These are phyloP conservation scores for Nilaparvata lugens DNA, from an alignment of 1,140 invertebrate genomes.

Conservation along the genomic window DNA sequence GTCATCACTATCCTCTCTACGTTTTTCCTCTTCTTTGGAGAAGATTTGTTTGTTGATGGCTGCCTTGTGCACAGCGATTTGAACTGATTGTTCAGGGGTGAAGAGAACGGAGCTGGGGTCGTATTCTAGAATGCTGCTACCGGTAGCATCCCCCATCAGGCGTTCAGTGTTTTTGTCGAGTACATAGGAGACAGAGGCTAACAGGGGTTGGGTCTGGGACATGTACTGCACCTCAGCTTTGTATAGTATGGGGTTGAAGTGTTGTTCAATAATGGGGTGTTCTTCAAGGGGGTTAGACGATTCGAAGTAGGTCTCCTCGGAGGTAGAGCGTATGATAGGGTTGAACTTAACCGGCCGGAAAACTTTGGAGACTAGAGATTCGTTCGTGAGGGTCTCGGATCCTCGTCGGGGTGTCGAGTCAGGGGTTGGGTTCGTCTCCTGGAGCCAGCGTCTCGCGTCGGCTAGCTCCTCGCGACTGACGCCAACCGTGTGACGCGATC, in stretches of 20 bases:
- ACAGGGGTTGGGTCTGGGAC: slow-evolving; percentile 12
- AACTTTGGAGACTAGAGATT: slow-evolving; percentile 9
- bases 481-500: slow-evolving; percentile 64
- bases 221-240: slow-evolving; percentile 13
- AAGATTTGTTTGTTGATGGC: slow-evolving; percentile 38
- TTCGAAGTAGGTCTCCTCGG: not conserved
- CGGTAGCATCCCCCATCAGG: slow-evolving; percentile 2
- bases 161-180: slow-evolving; percentile 13
- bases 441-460: slow-evolving; percentile 59
- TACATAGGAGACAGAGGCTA: slow-evolving; percentile 14
- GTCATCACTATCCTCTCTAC: slow-evolving; percentile 21
- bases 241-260: slow-evolving; percentile 14
- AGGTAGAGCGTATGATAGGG: not conserved
- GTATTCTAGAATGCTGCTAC: slow-evolving; percentile 24
- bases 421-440: slow-evolving; percentile 41
- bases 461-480: slow-evolving; percentile 69
- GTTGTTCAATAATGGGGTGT: not conserved
- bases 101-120: slow-evolving; percentile 35
- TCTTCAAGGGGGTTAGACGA: not conserved
- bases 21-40: slow-evolving; percentile 17
- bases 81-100: slow-evolving; percentile 34
- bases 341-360: slow-evolving; percentile 20
- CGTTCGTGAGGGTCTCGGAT: slow-evolving; percentile 10
- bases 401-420: slow-evolving; percentile 12
- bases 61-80: slow-evolving; percentile 38